A percentile compares a stretch with the other conserved stretches of the same genome.
Evolutionary conservation across 2,888 invertebrate species (phyloP).

Genomic region (Rambutsinella grinnellia): DNA sequence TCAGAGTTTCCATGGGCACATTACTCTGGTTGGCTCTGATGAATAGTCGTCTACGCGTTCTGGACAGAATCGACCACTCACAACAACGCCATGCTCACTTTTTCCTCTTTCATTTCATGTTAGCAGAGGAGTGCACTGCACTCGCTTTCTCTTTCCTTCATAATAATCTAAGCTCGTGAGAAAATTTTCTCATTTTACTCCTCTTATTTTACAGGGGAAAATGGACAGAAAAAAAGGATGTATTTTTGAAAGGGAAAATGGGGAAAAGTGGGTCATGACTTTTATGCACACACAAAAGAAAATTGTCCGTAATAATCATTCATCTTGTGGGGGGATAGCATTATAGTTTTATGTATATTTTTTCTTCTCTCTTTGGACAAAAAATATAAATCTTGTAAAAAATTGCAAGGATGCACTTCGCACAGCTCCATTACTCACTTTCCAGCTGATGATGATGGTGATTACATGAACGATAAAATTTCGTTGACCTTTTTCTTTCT

Average conservation of each 20-base stretch:
- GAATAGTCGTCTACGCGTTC: constrained; percentile 64
- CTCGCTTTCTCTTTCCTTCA: constrained; percentile 12
- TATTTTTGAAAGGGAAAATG: background rate
- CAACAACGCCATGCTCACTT: constrained; percentile 45
- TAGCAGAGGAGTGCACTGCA: too few relatives aligned
- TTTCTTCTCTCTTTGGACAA: background rate
- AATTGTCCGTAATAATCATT: constrained; percentile 47
- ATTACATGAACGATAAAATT: background rate
- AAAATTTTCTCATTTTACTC: too few relatives aligned
- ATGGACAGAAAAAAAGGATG: background rate
- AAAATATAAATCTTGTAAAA: constrained; percentile 33
- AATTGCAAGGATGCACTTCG: constrained; percentile 42
- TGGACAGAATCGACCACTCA: constrained; percentile 65
- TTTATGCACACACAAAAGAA: constrained; percentile 36
- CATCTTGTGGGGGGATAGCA: constrained; percentile 49
- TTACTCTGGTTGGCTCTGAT: constrained; percentile 66
- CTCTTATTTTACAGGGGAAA: background rate
- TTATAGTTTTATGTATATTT: constrained; percentile 21
- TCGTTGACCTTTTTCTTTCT: constrained; percentile 42
- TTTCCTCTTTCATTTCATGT: too few relatives aligned
- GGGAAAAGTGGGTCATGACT: constrained; percentile 39
- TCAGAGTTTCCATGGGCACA: constrained; percentile 65
- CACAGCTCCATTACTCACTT: constrained; percentile 7
- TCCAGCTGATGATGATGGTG: constrained; percentile 29
- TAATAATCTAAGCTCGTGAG: background rate